Percentiles rank a stretch among this genome's conserved stretches.
Conservation (phyloP, 2,888 invertebrate species). For the Macrosoma leucophasiata region DNA sequence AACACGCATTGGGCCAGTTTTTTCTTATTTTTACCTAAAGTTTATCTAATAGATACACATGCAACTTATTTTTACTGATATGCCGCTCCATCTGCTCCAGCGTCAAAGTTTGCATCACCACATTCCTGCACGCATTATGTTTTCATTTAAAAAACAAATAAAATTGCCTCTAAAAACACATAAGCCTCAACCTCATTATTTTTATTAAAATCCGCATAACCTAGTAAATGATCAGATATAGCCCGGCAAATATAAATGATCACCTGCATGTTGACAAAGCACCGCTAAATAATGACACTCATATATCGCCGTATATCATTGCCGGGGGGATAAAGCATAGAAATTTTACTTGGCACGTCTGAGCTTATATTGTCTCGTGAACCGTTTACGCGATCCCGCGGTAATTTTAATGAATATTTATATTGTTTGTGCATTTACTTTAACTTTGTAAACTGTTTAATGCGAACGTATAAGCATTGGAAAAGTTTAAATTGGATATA, state of each 20-base stretch:
- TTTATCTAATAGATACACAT: too few relatives aligned
- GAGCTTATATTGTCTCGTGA: conserved; percentile 38
- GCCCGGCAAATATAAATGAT: conserved; percentile 56
- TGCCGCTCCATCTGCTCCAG: too few relatives aligned
- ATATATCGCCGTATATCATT: conserved; percentile 68
- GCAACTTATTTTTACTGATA: too few relatives aligned
- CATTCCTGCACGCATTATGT: too few relatives aligned
- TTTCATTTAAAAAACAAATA: too few relatives aligned
- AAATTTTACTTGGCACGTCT: conserved; percentile 43
- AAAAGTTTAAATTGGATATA: conserved; percentile 30
- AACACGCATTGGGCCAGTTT: too few relatives aligned
- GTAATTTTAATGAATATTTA: conserved; percentile 64
- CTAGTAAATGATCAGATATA: conserved; percentile 45
- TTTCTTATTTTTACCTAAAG: too few relatives aligned
- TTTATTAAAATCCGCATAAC: too few relatives aligned
- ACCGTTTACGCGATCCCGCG: conserved; percentile 39
- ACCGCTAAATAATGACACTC: conserved; percentile 54
- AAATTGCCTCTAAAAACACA: too few relatives aligned
- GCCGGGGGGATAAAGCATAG: conserved; percentile 51
- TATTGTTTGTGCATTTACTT: conserved; percentile 50
- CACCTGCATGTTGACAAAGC: conserved; percentile 61
- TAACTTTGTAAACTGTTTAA: conserved; percentile 29
- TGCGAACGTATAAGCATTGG: conserved; percentile 23
- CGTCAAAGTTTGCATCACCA: too few relatives aligned
- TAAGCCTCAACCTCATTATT: too few relatives aligned